phyloP scores from a whole-genome alignment of 1,140 invertebrate species.

The Panulirus ornatus region DNA sequence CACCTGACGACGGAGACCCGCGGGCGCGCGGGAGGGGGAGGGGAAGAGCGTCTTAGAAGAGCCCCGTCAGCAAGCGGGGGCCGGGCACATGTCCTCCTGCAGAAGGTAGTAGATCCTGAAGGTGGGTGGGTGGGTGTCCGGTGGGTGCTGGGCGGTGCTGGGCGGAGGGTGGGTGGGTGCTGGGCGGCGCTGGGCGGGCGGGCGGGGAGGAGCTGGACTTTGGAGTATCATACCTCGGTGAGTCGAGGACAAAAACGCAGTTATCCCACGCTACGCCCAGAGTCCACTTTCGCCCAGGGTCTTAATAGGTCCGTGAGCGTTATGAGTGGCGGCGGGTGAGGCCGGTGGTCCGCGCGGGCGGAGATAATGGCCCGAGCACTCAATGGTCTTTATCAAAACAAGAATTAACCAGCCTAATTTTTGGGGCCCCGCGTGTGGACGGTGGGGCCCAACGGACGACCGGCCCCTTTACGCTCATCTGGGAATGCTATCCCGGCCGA shows the following conservation, averaged over 20 bases:
- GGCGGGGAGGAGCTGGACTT: constrained; percentile 29
- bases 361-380: constrained; percentile 34
- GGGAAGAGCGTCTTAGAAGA: not conserved
- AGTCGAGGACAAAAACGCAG: not conserved
- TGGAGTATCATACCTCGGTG: constrained; percentile 37
- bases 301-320: not conserved
- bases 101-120: not conserved
- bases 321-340: not conserved
- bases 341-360: not conserved
- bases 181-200: not conserved
- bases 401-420: constrained; percentile 58
- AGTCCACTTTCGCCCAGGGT: not conserved
- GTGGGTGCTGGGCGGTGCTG: not conserved
- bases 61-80: no score
- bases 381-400: constrained; percentile 60
- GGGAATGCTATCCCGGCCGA: not conserved
- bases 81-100: not conserved
- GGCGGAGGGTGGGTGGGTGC: not conserved
- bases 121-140: not conserved
- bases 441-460: not conserved
- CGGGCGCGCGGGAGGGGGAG: not conserved
- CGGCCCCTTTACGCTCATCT: not conserved
- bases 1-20: not conserved
- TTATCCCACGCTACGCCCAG: not conserved
- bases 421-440: not conserved